These are phyloP conservation scores for Caenorhabditis sinica DNA, from an alignment of 2,888 invertebrate species.

Conservation along the genomic window DNA sequence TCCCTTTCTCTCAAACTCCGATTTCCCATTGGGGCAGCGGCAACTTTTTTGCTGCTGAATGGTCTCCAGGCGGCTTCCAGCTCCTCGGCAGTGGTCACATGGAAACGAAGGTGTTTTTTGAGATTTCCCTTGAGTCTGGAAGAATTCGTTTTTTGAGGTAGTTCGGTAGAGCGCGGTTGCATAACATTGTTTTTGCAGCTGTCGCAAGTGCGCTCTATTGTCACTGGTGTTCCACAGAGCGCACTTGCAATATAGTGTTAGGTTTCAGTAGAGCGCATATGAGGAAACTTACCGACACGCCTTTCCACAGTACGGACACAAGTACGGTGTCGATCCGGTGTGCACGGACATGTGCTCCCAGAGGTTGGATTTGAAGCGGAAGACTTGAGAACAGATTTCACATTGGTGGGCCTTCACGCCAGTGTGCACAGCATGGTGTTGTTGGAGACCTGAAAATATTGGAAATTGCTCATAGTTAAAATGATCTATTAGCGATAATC, in stretches of 20 bases:
- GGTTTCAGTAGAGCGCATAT: too few relatives aligned
- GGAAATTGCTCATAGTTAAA: too few relatives aligned
- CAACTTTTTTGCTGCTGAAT: slow-evolving; percentile 59
- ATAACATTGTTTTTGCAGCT: too few relatives aligned
- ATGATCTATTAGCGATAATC: too few relatives aligned
- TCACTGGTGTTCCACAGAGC: too few relatives aligned
- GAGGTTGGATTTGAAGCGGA: slow-evolving; percentile 83
- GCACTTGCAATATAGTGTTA: too few relatives aligned
- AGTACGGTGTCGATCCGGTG: slow-evolving; percentile 78
- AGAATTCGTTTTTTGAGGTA: too few relatives aligned
- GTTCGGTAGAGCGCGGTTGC: not conserved
- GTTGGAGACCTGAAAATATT: too few relatives aligned
- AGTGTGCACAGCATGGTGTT: too few relatives aligned
- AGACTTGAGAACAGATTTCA: slow-evolving; percentile 80
- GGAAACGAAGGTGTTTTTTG: slow-evolving; percentile 83
- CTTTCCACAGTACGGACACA: slow-evolving; percentile 81
- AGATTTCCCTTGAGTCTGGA: slow-evolving; percentile 79
- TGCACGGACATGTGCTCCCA: slow-evolving; percentile 83
- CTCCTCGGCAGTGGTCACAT: slow-evolving; percentile 81
- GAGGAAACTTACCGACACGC: slow-evolving; percentile 73
- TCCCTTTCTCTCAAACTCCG: too few relatives aligned
- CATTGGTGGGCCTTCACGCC: slow-evolving; percentile 59
- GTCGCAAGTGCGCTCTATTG: too few relatives aligned
- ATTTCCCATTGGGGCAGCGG: too few relatives aligned
- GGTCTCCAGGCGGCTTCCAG: slow-evolving; percentile 83